Evolutionary conservation across 2,113 vertebrate species (phyloP).

Genomic region (Epinephelus moara): DNA sequence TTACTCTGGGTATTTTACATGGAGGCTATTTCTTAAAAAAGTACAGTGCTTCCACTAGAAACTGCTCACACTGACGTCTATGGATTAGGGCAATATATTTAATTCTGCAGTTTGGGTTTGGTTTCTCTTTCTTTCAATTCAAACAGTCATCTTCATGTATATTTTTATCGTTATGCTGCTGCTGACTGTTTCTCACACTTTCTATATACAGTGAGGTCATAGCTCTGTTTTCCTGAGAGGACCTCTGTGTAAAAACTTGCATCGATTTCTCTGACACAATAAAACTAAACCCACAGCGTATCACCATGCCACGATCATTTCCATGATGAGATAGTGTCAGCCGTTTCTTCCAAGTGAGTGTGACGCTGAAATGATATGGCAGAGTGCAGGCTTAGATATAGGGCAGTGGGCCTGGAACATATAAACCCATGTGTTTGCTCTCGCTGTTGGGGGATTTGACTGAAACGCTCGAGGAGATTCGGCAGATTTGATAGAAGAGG

Average conservation of each 20-base stretch:
- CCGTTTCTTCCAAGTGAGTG: slow-evolving; percentile 19
- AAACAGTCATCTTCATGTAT: no score
- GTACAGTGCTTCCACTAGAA: background rate
- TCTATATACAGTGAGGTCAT: background rate
- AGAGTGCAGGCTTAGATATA: slow-evolving; percentile 7
- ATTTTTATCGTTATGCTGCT: no score
- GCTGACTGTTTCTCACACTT: background rate
- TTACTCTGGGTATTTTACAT: background rate
- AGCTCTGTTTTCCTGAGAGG: background rate
- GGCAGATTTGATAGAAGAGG: slow-evolving; percentile 43
- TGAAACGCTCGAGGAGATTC: slow-evolving; percentile 44
- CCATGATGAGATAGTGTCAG: background rate
- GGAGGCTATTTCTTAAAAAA: background rate
- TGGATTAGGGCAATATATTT: no score
- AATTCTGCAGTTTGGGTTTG: no score
- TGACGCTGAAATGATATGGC: slow-evolving; percentile 42
- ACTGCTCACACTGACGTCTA: no score
- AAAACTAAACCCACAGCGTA: background rate
- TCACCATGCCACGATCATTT: background rate
- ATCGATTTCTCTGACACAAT: background rate
- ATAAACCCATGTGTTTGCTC: slow-evolving; percentile 53
- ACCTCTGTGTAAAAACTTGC: background rate
- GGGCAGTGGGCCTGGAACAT: slow-evolving; percentile 24
- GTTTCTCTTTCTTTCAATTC: no score
- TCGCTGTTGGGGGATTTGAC: slow-evolving; percentile 39